Percentiles rank a stretch among this genome's conserved stretches.
Conservation (phyloP, 2,797 vertebrate genomes). For the Catamblyrhynchus diadema region DNA sequence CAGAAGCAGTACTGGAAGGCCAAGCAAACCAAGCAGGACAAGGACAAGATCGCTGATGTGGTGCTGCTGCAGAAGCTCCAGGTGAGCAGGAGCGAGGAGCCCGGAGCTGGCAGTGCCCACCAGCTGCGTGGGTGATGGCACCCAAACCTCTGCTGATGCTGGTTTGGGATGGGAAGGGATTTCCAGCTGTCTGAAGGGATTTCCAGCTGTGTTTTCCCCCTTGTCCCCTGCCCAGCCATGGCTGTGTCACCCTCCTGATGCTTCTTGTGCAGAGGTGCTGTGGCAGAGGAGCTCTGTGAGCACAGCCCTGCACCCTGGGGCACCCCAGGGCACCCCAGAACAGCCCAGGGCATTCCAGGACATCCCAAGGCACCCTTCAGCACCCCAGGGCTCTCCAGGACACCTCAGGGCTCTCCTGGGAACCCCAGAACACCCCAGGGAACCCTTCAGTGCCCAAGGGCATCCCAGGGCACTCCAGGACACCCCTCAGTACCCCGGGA, state of each 20-base stretch:
- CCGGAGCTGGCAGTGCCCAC: not conserved
- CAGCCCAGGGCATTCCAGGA: too few relatives aligned
- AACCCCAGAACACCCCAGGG: not conserved
- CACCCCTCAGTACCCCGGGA: not conserved
- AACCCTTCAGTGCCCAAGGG: accelerated
- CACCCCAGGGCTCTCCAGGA: too few relatives aligned
- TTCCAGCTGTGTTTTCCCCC: not conserved
- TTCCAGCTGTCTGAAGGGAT: not conserved
- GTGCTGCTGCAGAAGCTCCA: constrained; percentile 95
- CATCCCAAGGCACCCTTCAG: too few relatives aligned
- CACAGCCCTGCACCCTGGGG: not conserved
- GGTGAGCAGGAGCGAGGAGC: constrained; percentile 63
- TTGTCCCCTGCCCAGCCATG: not conserved
- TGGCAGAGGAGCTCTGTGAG: not conserved
- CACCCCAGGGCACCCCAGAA: too few relatives aligned
- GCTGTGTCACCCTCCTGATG: not conserved
- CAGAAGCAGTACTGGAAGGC: constrained; percentile 99
- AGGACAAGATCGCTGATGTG: constrained; percentile 92
- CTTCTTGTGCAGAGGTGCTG: not conserved
- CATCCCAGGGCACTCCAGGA: too few relatives aligned
- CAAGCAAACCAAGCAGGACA: constrained; percentile 97
- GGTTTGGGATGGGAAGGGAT: not conserved
- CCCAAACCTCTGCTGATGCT: not conserved
- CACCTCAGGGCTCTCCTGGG: not conserved
- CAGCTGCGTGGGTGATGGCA: accelerated